Evolutionary conservation across 2,113 vertebrate species (phyloP).

Genomic region (Trogon surrucura): DNA sequence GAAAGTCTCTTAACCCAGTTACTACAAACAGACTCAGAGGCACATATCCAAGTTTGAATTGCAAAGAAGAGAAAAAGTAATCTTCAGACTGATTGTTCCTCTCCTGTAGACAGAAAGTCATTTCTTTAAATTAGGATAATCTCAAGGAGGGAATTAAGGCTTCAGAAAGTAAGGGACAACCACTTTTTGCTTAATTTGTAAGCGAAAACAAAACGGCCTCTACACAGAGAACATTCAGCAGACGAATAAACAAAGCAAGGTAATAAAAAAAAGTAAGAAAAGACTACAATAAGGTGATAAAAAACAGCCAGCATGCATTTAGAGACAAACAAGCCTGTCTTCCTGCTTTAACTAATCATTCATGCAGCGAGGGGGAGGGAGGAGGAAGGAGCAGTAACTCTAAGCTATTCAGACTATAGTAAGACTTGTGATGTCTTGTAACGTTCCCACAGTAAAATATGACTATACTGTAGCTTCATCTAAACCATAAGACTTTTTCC

Average conservation of each 20-base stretch:
- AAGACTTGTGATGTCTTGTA: slow-evolving; percentile 36
- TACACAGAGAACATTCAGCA: not conserved
- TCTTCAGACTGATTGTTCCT: not conserved
- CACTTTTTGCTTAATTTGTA: not conserved
- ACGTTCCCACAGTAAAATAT: slow-evolving; percentile 48
- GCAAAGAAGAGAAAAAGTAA: slow-evolving; percentile 17
- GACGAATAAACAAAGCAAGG: slow-evolving; percentile 22
- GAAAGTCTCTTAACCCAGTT: not conserved
- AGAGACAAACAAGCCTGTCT: slow-evolving; percentile 18
- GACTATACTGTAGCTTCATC: not conserved
- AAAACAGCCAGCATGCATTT: not conserved
- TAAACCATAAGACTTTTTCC: slow-evolving; percentile 57
- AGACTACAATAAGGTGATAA: slow-evolving; percentile 18
- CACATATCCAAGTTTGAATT: not conserved
- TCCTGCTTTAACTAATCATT: slow-evolving; percentile 36
- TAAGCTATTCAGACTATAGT: slow-evolving; percentile 10
- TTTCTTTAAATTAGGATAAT: slow-evolving; percentile 18
- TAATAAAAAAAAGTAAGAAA: slow-evolving; percentile 24
- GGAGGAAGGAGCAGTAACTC: slow-evolving; percentile 10
- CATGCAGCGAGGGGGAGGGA: not conserved
- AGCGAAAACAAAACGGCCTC: not conserved
- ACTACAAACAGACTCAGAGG: not conserved
- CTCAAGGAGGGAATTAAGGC: not conserved
- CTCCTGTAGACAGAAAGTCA: not conserved
- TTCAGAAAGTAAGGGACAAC: slow-evolving; percentile 2